These are phyloP conservation scores for Yoshiicerus persimilis DNA, from an alignment of 1,140 invertebrate genomes.

Conservation along the genomic window DNA sequence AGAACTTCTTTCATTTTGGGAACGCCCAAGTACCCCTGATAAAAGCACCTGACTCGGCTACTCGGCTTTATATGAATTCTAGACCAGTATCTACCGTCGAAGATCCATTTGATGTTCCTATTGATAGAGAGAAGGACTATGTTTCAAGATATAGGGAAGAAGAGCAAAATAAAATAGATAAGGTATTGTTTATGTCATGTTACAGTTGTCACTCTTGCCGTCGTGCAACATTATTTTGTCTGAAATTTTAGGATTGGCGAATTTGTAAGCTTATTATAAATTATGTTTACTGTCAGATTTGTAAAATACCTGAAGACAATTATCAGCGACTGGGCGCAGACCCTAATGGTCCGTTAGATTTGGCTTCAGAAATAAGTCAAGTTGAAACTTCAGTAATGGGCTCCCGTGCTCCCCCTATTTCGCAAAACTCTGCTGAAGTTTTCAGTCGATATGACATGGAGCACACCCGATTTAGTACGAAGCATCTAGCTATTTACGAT, in stretches of 20 bases:
- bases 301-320: not conserved
- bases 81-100: not conserved
- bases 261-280: not conserved
- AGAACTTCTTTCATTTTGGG: not conserved
- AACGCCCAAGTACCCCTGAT: not conserved
- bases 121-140: not conserved
- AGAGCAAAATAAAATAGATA: not conserved
- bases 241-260: not conserved
- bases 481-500: conserved; percentile 24
- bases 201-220: too few species aligned
- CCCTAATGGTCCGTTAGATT: not conserved
- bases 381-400: not conserved
- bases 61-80: not conserved
- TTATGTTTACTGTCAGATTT: not conserved
- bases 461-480: not conserved
- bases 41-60: not conserved
- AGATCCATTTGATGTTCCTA: not conserved
- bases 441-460: conserved; percentile 25
- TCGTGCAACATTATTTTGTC: not conserved
- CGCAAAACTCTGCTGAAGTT: not conserved
- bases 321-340: not conserved
- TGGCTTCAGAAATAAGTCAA: not conserved
- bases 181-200: not conserved
- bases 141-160: not conserved
- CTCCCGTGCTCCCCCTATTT: not conserved